Percentiles rank a stretch among this genome's conserved stretches.
These are phyloP conservation scores for Neoniphon sammara DNA, from an alignment of 2,797 vertebrate species.

Conservation along the genomic window DNA sequence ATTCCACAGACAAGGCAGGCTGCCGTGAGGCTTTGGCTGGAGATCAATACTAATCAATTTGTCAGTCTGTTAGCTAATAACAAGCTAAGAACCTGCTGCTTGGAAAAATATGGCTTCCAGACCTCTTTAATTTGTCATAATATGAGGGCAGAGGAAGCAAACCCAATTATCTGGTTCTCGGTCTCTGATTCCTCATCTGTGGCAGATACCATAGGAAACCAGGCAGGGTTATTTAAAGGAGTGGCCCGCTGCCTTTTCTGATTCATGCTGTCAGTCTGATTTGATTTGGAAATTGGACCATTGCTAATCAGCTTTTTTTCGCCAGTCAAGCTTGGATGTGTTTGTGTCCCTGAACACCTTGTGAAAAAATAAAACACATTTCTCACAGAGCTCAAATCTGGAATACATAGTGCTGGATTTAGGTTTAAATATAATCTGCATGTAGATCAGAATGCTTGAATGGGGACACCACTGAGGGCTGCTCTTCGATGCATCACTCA, in stretches of 20 bases:
- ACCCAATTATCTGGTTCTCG: conserved; percentile 79
- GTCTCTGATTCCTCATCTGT: conserved; percentile 75
- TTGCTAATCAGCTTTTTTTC: conserved; percentile 73
- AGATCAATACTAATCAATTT: conserved; percentile 86
- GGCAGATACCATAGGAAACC: conserved; percentile 72
- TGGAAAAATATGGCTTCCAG: conserved; percentile 82
- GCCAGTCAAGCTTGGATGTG: conserved; percentile 60
- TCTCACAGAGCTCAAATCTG: conserved; percentile 7
- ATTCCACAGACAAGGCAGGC: conserved; percentile 58
- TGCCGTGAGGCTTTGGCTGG: conserved; percentile 64
- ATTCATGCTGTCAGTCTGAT: conserved; percentile 74
- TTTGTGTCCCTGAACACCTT: conserved; percentile 50
- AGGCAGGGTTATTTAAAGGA: conserved; percentile 79
- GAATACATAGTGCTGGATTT: conserved; percentile 2
- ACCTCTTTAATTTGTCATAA: conserved; percentile 88
- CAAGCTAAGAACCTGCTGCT: conserved; percentile 79
- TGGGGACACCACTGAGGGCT: neutral
- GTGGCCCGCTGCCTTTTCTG: conserved; percentile 58
- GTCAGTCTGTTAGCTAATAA: conserved; percentile 86
- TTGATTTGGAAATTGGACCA: conserved; percentile 79
- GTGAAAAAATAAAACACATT: conserved; percentile 33
- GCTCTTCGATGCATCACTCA: conserved; percentile 20
- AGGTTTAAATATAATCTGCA: conserved; percentile 29
- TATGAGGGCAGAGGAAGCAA: conserved; percentile 80
- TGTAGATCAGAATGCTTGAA: conserved; percentile 16